Evolutionary conservation across 2,113 vertebrate species (phyloP), one percentile per base, ranked within the genome.

Genomic region (Cyanocitta stelleri): DNA sequence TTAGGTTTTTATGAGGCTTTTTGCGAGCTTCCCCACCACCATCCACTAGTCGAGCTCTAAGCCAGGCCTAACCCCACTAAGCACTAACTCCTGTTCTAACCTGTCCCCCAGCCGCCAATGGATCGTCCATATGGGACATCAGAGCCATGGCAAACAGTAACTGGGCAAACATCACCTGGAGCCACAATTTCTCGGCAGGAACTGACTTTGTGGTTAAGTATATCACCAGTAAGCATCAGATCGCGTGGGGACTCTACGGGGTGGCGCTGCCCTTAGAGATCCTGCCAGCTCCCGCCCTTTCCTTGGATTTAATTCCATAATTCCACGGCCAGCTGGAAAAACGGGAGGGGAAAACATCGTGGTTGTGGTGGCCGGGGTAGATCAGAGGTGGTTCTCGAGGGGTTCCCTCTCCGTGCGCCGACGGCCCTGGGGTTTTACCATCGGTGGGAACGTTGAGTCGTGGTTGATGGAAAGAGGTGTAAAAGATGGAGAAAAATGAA

Each of bases 91-190:
- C 96, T 98, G 89, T 98, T 98, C 98, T 98, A 98, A 98, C 98
- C 98, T 97, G 91, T 98, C 98, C 96, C 98, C 98, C 98, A 99
- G 99, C 98, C 97, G 95, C 94, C 80, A 97, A 97, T 67, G 98
- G 97, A 97, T 98, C 94, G 87, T 97, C 97, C 98, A 99, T 99
- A 98, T 99, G 98, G 99, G 99, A 99, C 98, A 92, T 99, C 99
- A 99, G 98, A 94, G 99, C 99, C 98, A 98, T 98, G 97, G 97
- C 98, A 97, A 99, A 99, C 99, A 99, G 98, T 99, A 98, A 99
- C 99, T 98, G 98, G 98, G 98, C 98, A 98, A 99, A 99, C 98
- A 98, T 99, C 99, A 99, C 98, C 98, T 99, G 99, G 99, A 99
- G 97, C 97, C 99, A 99, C 98, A 99, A 98, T 98, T 98, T 99